phyloP scores from a whole-genome alignment of 2,797 vertebrate species.

The Fundulus diaphanus region DNA sequence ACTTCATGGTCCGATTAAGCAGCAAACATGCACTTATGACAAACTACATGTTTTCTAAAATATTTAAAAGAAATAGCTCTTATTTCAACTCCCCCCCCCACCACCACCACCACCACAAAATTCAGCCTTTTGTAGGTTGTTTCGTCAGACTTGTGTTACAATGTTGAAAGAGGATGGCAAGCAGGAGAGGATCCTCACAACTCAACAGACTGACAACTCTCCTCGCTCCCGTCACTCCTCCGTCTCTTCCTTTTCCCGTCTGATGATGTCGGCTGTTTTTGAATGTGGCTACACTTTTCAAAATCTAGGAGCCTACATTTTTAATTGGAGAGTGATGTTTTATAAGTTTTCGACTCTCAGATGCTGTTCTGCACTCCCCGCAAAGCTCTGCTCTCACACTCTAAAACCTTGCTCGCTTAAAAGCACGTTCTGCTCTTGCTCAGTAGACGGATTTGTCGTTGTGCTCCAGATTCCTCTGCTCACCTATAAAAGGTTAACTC shows the following conservation, averaged over 20 bases:
- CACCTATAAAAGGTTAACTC: too few species aligned
- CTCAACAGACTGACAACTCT: conserved; percentile 50
- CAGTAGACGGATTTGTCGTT: background rate
- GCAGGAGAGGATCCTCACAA: conserved; percentile 48
- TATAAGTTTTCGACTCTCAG: too few species aligned
- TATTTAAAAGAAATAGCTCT: conserved; percentile 34
- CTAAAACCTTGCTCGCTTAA: background rate
- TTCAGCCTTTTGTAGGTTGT: conserved; percentile 17
- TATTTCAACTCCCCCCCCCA: conserved; percentile 31
- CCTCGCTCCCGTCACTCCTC: conserved; percentile 23
- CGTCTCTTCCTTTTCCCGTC: conserved; percentile 34
- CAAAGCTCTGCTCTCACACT: background rate
- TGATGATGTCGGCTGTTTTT: conserved; percentile 28
- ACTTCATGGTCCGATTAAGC: conserved; percentile 60
- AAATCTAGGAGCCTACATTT: background rate
- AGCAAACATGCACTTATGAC: conserved; percentile 68
- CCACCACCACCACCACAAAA: background rate
- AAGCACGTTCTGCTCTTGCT: background rate
- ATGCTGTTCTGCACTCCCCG: background rate
- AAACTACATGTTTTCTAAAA: conserved; percentile 53
- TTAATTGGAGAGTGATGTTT: background rate
- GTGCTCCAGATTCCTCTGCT: background rate
- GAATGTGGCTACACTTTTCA: background rate
- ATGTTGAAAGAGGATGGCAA: conserved; percentile 45
- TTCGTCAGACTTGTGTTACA: conserved; percentile 22